Evolutionary conservation across 2,888 invertebrate genomes (phyloP).

Genomic region (Parasteatoda lunata): DNA sequence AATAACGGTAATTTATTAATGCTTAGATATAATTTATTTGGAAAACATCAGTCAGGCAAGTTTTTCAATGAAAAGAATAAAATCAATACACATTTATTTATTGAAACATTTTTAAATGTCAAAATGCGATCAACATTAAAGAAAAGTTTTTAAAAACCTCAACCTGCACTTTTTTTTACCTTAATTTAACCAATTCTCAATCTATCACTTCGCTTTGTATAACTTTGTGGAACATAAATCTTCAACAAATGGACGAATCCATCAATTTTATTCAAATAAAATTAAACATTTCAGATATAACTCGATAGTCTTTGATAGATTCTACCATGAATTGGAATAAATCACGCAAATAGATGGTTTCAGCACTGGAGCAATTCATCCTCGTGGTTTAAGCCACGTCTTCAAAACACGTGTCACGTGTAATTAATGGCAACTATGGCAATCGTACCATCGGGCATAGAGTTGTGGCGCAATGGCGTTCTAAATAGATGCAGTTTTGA

Average conservation of each 20-base stretch:
- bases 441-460: conserved; percentile 5
- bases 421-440: conserved; percentile 54
- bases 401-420: conserved; percentile 31
- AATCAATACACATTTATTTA: too few species aligned
- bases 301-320: conserved; percentile 17
- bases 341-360: conserved; percentile 52
- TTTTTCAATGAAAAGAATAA: too few species aligned
- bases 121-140: too few species aligned
- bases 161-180: too few species aligned
- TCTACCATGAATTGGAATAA: conserved; percentile 31
- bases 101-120: too few species aligned
- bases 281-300: neutral
- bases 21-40: too few species aligned
- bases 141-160: too few species aligned
- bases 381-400: conserved; percentile 7
- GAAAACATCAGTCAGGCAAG: too few species aligned
- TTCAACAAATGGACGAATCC: neutral
- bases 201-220: too few species aligned
- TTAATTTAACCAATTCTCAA: too few species aligned
- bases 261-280: conserved; percentile 3
- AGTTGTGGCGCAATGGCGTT: conserved; percentile 16
- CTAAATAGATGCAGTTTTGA: conserved; percentile 50
- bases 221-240: too few species aligned
- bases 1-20: too few species aligned
- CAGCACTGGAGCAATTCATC: conserved; percentile 14